Evolutionary conservation across 2,113 vertebrate genomes (phyloP).

Genomic region (Thermophis baileyi): DNA sequence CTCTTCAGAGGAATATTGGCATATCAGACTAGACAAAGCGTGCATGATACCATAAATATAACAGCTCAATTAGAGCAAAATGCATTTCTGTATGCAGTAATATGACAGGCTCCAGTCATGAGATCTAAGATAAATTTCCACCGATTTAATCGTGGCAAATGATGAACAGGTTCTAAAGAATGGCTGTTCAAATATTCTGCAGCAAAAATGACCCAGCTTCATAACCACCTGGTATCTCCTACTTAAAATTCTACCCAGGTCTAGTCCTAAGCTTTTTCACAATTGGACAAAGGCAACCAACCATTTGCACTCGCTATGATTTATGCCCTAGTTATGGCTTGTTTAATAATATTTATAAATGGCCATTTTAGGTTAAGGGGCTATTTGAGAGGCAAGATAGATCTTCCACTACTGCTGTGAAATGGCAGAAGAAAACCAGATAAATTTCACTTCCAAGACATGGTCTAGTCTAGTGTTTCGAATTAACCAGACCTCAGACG

Average conservation of each 20-base stretch:
- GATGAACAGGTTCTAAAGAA: not conserved
- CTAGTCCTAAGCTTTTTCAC: not conserved
- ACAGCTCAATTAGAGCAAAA: not conserved
- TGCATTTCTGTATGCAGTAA: not conserved
- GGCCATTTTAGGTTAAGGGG: not conserved
- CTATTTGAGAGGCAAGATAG: not conserved
- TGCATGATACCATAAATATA: not conserved
- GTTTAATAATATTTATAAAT: not conserved
- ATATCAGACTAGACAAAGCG: not conserved
- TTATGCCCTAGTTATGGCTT: not conserved
- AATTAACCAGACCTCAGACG: not conserved
- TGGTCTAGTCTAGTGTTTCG: not conserved
- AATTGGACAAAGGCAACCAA: not conserved
- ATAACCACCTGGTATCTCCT: not conserved
- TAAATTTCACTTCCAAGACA: not conserved
- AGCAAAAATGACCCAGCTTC: not conserved
- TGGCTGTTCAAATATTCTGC: not conserved
- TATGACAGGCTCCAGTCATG: not conserved
- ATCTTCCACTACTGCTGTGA: not conserved
- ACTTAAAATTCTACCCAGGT: not conserved
- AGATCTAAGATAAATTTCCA: not conserved
- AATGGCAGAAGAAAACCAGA: not conserved
- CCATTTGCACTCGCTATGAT: not conserved
- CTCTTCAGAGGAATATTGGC: not conserved
- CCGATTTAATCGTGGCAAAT: not conserved